A percentile compares a stretch with the other conserved stretches of the same genome.
phyloP scores from a whole-genome alignment of 2,888 invertebrate genomes.

The Himalopsyche tibetana region DNA sequence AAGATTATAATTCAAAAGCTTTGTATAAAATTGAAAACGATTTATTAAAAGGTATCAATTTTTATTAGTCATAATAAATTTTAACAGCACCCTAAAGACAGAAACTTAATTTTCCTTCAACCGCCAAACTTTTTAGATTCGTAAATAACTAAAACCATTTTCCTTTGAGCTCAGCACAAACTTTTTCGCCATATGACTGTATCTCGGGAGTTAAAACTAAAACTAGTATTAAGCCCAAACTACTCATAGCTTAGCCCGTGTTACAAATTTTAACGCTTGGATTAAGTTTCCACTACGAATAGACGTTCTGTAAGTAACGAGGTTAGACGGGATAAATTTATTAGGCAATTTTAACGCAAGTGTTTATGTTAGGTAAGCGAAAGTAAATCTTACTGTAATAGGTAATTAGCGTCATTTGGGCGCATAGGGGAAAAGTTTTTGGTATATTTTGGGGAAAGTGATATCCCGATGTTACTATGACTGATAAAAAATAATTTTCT shows the following conservation, averaged over 20 bases:
- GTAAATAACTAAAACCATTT: slow-evolving; percentile 12
- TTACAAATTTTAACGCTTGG: slow-evolving; percentile 14
- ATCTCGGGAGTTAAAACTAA: slow-evolving; percentile 8
- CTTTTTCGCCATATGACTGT: neutral
- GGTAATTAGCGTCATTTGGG: slow-evolving; percentile 40
- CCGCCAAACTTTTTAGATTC: neutral
- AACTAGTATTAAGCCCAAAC: neutral
- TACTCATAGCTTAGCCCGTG: neutral
- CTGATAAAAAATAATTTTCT: no score
- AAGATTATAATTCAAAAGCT: no score
- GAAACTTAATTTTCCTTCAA: slow-evolving; percentile 12
- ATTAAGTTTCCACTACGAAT: slow-evolving; percentile 23
- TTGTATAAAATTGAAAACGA: neutral
- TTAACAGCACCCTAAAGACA: neutral
- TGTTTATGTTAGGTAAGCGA: slow-evolving; percentile 37
- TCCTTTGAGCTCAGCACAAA: neutral
- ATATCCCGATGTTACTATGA: neutral
- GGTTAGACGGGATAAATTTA: slow-evolving; percentile 35
- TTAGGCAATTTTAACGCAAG: slow-evolving; percentile 43
- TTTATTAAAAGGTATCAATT: neutral
- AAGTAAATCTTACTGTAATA: slow-evolving; percentile 42
- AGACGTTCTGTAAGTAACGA: slow-evolving; percentile 9
- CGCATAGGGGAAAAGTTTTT: slow-evolving; percentile 22
- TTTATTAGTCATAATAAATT: neutral
- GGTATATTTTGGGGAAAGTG: neutral